A percentile compares a stretch with the other conserved stretches of the same genome.
Conservation (phyloP, 2,888 invertebrate genomes). For the Eupithecia dodoneata region DNA sequence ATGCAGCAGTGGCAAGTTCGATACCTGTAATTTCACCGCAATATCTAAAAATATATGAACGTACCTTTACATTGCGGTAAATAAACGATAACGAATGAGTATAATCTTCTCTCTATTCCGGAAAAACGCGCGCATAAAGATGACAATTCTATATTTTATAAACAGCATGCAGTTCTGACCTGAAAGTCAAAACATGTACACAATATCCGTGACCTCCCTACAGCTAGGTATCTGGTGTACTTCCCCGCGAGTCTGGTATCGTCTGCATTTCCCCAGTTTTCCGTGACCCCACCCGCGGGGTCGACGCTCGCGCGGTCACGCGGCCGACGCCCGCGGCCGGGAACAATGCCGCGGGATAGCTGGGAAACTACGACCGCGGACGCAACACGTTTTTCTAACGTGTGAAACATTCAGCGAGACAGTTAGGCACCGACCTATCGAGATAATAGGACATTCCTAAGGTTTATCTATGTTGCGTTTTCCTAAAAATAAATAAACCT, state of each 20-base stretch:
- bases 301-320: slow-evolving; percentile 45
- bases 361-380: neutral
- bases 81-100: neutral
- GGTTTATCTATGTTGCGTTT: neutral
- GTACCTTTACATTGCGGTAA: neutral
- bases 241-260: slow-evolving; percentile 21
- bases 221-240: neutral
- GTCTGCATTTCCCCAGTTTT: slow-evolving; percentile 9
- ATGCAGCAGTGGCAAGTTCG: no score
- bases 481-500: neutral
- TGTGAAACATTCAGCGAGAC: neutral
- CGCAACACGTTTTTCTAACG: neutral
- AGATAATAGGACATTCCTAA: neutral
- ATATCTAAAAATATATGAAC: no score
- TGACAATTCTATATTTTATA: neutral
- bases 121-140: neutral
- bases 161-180: neutral
- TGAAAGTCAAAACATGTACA: neutral
- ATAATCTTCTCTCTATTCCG: neutral
- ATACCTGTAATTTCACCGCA: no score
- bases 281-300: slow-evolving; percentile 39
- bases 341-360: slow-evolving; percentile 33
- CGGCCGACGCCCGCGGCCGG: slow-evolving; percentile 40
- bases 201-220: neutral
- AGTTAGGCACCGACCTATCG: neutral